These are phyloP conservation scores for Cremastinae sp. DNA, from an alignment of 2,888 invertebrate genomes.

Conservation along the genomic window DNA sequence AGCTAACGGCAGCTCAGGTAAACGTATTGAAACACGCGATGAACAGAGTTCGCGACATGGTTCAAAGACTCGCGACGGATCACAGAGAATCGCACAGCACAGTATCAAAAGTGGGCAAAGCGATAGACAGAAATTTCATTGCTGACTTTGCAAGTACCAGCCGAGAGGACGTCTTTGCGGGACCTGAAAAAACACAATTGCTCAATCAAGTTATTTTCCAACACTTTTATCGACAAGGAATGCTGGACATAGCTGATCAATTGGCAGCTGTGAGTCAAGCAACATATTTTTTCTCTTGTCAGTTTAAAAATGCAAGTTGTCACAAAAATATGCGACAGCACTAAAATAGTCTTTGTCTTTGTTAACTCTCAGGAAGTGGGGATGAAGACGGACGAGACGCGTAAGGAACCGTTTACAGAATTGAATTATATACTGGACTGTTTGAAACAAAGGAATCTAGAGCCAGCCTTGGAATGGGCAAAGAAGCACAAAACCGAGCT, in stretches of 20 bases:
- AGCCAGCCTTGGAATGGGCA: slow-evolving; percentile 94
- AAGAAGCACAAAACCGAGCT: slow-evolving; percentile 88
- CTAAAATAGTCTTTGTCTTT: too few relatives aligned
- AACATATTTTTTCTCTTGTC: slow-evolving; percentile 38
- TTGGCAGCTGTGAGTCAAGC: slow-evolving; percentile 82
- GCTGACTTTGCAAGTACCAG: slow-evolving; percentile 94
- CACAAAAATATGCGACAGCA: slow-evolving; percentile 6
- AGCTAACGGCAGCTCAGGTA: slow-evolving; percentile 87
- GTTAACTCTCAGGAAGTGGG: slow-evolving; percentile 85
- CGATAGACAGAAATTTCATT: slow-evolving; percentile 96
- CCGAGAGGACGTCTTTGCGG: slow-evolving; percentile 90
- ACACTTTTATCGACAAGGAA: slow-evolving; percentile 96
- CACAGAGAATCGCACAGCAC: slow-evolving; percentile 90
- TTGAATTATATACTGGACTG: slow-evolving; percentile 94
- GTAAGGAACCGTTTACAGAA: slow-evolving; percentile 90
- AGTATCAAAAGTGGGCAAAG: slow-evolving; percentile 97
- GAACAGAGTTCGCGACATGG: slow-evolving; percentile 89
- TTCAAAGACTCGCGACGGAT: slow-evolving; percentile 91
- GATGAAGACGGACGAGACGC: slow-evolving; percentile 83
- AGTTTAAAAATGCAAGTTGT: neutral
- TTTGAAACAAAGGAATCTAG: slow-evolving; percentile 89
- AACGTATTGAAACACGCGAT: slow-evolving; percentile 88
- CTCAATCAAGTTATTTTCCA: slow-evolving; percentile 96
- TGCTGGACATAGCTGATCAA: slow-evolving; percentile 95
- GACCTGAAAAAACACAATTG: slow-evolving; percentile 85